These are phyloP conservation scores for Poecilia picta DNA, from an alignment of 2,797 vertebrate species.

Conservation along the genomic window DNA sequence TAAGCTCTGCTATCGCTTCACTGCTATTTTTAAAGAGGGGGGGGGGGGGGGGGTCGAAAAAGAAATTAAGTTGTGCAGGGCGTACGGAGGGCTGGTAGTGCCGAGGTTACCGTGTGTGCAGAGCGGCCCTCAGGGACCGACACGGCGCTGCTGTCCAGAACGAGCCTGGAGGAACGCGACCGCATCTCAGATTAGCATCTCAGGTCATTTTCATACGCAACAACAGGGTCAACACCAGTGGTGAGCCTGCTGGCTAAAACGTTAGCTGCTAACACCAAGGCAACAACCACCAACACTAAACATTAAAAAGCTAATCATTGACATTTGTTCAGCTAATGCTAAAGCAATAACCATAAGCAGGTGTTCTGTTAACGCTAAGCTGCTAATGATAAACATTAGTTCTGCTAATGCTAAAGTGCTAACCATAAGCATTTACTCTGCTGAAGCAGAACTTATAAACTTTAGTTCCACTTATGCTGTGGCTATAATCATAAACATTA, in stretches of 20 bases:
- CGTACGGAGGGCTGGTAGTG: slow-evolving; percentile 31
- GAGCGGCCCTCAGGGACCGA: slow-evolving; percentile 29
- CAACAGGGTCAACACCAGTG: slow-evolving; percentile 22
- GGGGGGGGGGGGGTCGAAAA: slow-evolving; percentile 29
- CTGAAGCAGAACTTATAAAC: no score
- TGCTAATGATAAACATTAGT: no score
- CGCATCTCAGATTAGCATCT: slow-evolving; percentile 5
- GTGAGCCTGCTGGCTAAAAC: neutral
- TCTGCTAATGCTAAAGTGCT: no score
- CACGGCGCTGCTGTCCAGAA: slow-evolving; percentile 1
- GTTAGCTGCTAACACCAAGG: neutral
- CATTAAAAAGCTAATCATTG: neutral
- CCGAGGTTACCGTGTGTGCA: slow-evolving; percentile 44
- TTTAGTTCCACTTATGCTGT: no score
- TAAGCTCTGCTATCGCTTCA: slow-evolving; percentile 54
- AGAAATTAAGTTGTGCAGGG: slow-evolving; percentile 46
- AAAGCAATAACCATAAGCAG: no score
- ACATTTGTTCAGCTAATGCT: no score
- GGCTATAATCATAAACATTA: no score
- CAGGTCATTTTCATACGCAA: slow-evolving; percentile 25
- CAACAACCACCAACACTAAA: neutral
- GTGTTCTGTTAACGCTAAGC: no score
- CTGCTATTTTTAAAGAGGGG: slow-evolving; percentile 60
- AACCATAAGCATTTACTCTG: no score
- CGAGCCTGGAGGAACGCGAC: slow-evolving; percentile 13